These are phyloP conservation scores for Harlomillsia oculata DNA, from an alignment of 1,140 invertebrate genomes.

Conservation along the genomic window DNA sequence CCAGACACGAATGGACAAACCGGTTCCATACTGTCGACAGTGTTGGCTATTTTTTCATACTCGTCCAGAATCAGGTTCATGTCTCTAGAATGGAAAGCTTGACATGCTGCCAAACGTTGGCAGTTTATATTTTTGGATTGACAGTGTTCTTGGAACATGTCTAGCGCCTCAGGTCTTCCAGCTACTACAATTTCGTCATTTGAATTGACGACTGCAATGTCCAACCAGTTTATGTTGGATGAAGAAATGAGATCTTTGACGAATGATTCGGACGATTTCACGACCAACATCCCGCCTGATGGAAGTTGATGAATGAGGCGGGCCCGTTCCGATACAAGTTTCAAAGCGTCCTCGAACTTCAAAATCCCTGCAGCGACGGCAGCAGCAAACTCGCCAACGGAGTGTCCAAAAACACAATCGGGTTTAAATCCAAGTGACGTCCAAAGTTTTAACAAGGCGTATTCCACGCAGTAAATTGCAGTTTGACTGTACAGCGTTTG, in stretches of 20 bases:
- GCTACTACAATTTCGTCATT: conserved; percentile 13
- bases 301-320: conserved; percentile 4
- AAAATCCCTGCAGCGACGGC: conserved; percentile 11
- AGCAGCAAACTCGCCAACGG: conserved; percentile 26
- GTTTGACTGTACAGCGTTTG: conserved; percentile 25
- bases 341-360: conserved; percentile 13
- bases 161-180: conserved; percentile 3
- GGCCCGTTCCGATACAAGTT: conserved; percentile 16
- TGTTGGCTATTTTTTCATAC: conserved; percentile 2
- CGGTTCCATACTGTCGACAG: background rate
- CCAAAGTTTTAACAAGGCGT: conserved; percentile 20
- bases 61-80: conserved; percentile 14
- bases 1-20: conserved; percentile 3
- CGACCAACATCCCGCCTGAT: conserved; percentile 22
- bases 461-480: conserved; percentile 26
- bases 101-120: conserved; percentile 2
- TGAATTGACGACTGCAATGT: conserved; percentile 17
- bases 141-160: background rate
- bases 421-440: conserved; percentile 18
- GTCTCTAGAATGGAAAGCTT: conserved; percentile 18
- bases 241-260: background rate
- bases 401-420: conserved; percentile 25
- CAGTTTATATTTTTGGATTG: background rate
- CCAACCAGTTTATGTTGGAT: background rate
- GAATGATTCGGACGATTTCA: conserved; percentile 2